These are phyloP conservation scores for Megamerina dolium DNA, from an alignment of 2,888 invertebrate species.

Conservation along the genomic window DNA sequence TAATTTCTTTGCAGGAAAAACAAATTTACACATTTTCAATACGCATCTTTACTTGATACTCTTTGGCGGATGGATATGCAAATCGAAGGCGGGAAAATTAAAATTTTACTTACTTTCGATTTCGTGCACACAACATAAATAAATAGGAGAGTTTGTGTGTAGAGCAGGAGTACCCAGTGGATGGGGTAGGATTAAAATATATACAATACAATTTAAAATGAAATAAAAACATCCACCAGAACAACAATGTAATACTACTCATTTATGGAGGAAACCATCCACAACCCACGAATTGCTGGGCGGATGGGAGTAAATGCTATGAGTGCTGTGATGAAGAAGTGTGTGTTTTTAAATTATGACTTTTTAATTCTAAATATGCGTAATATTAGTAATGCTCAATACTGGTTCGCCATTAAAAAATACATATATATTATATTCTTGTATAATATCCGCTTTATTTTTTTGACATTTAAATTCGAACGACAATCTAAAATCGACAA, in stretches of 20 bases:
- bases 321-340: background rate
- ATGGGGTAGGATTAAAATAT: too few species aligned
- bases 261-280: too few species aligned
- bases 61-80: conserved; percentile 9
- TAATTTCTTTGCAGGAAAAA: conserved; percentile 15
- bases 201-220: background rate
- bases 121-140: too few species aligned
- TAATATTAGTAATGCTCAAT: background rate
- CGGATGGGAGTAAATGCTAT: too few species aligned
- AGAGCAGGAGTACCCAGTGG: background rate
- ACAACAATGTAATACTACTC: too few species aligned
- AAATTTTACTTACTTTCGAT: conserved; percentile 2
- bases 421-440: background rate
- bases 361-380: conserved; percentile 22
- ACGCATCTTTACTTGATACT: background rate
- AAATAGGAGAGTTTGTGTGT: background rate
- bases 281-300: too few species aligned
- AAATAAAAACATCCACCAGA: background rate
- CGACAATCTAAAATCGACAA: background rate
- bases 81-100: conserved; percentile 14
- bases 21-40: background rate
- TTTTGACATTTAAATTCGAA: too few species aligned
- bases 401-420: background rate
- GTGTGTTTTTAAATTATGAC: conserved; percentile 28
- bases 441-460: too few species aligned